These are phyloP conservation scores for Callionymus lyra DNA, from an alignment of 2,113 vertebrate genomes.

Conservation along the genomic window DNA sequence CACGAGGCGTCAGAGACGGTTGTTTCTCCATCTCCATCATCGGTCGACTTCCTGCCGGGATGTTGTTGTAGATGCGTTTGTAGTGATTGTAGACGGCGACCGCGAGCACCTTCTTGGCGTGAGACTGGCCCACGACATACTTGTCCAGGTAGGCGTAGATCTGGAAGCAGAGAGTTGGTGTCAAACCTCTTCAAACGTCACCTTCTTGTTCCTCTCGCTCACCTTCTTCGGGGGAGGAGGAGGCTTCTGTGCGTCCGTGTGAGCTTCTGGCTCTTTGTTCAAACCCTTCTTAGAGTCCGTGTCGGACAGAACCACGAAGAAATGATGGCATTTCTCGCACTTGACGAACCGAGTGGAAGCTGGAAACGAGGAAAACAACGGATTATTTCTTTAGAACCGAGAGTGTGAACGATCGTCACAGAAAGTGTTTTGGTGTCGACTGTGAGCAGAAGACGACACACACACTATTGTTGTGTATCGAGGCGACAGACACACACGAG, in stretches of 20 bases:
- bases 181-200: neutral
- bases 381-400: neutral
- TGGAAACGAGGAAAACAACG: conserved; percentile 30
- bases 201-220: conserved; percentile 4
- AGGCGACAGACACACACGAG: too few species aligned
- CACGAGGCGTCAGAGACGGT: conserved; percentile 85
- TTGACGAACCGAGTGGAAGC: conserved; percentile 96
- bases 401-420: neutral
- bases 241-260: conserved; percentile 89
- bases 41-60: conserved; percentile 81
- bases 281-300: conserved; percentile 93
- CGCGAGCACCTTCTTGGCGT: conserved; percentile 96
- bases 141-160: conserved; percentile 98
- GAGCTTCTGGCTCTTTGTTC: conserved; percentile 88
- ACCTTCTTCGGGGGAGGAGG: conserved; percentile 97
- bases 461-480: neutral
- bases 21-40: conserved; percentile 90
- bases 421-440: neutral
- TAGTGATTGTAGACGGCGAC: conserved; percentile 98
- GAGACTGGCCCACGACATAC: conserved; percentile 93
- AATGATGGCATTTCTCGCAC: conserved; percentile 98
- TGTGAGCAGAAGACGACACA: neutral
- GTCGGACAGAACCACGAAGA: conserved; percentile 96
- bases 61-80: conserved; percentile 97
- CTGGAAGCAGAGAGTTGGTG: conserved; percentile 44